phyloP scores from a whole-genome alignment of 1,140 invertebrate genomes.

The Trinorchestia longiramus region DNA sequence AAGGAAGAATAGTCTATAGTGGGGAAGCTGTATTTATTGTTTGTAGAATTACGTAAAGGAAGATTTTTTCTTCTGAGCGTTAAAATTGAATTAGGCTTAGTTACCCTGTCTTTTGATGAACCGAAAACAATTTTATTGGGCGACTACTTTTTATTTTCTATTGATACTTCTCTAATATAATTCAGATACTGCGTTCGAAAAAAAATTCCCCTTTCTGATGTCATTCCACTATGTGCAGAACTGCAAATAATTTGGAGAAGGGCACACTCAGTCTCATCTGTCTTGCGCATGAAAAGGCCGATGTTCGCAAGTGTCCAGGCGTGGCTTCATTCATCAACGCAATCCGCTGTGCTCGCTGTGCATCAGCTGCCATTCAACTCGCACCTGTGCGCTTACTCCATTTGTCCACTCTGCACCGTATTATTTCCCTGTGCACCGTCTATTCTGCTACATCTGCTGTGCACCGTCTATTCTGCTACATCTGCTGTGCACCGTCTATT shows the following conservation, averaged over 20 bases:
- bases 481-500: not conserved
- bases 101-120: too few species aligned
- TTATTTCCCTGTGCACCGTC: not conserved
- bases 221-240: not conserved
- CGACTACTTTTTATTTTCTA: too few species aligned
- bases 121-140: too few species aligned
- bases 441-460: not conserved
- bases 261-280: not conserved
- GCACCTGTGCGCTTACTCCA: not conserved
- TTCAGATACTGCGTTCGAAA: not conserved
- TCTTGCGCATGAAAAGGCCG: not conserved
- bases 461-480: not conserved
- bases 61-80: too few species aligned
- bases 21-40: too few species aligned
- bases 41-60: too few species aligned
- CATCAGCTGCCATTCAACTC: not conserved
- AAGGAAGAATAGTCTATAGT: too few species aligned
- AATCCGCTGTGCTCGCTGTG: not conserved
- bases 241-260: not conserved
- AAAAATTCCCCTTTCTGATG: too few species aligned
- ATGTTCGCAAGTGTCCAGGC: not conserved
- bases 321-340: not conserved
- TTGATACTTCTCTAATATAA: not conserved
- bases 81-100: too few species aligned
- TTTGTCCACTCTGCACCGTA: not conserved